Evolutionary conservation across 2,888 invertebrate species (phyloP).

Genomic region (Drosophila neonasuta): DNA sequence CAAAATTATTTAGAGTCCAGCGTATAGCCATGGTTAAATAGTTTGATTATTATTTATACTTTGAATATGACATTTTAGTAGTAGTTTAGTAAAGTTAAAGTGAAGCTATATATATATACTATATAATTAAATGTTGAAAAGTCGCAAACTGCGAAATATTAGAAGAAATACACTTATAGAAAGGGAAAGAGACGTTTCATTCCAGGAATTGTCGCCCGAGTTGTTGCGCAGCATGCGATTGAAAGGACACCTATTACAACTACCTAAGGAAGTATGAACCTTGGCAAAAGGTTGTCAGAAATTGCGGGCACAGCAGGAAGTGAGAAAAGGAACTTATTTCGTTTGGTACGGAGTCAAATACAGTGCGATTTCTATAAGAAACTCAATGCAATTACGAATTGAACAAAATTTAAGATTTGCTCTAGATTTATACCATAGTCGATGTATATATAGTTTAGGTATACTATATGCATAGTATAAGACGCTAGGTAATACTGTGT

Average conservation of each 20-base stretch:
- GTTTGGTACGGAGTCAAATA: conserved; percentile 13
- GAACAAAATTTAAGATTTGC: neutral
- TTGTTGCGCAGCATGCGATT: conserved; percentile 65
- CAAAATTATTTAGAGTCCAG: too few relatives aligned
- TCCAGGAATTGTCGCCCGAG: conserved; percentile 46
- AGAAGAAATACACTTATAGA: conserved; percentile 5
- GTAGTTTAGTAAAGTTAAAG: neutral
- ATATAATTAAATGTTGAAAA: conserved; percentile 8
- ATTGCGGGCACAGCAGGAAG: conserved; percentile 58
- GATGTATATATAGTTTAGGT: neutral
- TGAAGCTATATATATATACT: neutral
- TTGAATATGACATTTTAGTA: neutral
- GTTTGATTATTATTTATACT: too few relatives aligned
- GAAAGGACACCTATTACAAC: conserved; percentile 44
- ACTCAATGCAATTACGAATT: neutral
- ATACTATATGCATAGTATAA: neutral
- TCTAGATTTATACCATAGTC: neutral
- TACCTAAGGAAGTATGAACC: conserved; percentile 33
- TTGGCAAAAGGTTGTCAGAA: conserved; percentile 43
- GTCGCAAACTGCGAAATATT: conserved; percentile 6
- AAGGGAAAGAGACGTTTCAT: conserved; percentile 14
- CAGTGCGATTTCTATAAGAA: conserved; percentile 6
- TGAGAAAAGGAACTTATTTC: conserved; percentile 29
- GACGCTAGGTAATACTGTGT: neutral
- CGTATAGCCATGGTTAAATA: too few relatives aligned